Percentiles rank a stretch among this genome's conserved stretches.
Evolutionary conservation across 2,113 vertebrate species (phyloP).

Genomic region (Alectura lathami): DNA sequence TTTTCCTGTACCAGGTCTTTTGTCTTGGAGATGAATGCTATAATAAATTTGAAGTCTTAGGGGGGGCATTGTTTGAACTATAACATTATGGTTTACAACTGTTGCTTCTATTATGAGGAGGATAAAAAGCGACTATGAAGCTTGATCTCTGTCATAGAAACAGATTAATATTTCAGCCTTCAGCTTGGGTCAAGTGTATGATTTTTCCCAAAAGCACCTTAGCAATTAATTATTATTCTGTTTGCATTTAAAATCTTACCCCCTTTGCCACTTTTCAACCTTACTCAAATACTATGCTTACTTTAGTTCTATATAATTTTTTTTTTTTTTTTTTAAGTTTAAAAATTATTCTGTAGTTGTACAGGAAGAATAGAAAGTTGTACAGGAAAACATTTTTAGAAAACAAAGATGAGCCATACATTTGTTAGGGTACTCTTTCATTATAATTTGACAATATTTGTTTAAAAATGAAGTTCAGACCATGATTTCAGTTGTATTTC

Average conservation of each 20-base stretch:
- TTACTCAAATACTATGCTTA: conserved; percentile 42
- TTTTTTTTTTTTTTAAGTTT: too few species aligned
- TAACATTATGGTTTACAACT: conserved; percentile 88
- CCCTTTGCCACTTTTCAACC: conserved; percentile 37
- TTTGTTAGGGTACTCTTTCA: background rate
- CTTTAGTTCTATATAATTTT: conserved; percentile 18
- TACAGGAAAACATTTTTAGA: background rate
- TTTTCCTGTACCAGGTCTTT: conserved; percentile 82
- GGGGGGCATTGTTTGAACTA: conserved; percentile 86
- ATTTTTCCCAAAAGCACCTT: conserved; percentile 81
- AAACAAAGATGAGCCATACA: background rate
- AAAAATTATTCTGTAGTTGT: background rate
- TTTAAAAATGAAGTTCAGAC: background rate
- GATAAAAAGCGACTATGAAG: conserved; percentile 80
- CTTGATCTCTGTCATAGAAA: conserved; percentile 83
- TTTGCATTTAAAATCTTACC: conserved; percentile 74
- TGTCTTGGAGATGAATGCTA: conserved; percentile 88
- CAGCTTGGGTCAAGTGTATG: conserved; percentile 82
- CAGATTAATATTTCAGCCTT: conserved; percentile 84
- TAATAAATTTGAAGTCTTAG: conserved; percentile 88
- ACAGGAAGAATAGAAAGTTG: too few species aligned
- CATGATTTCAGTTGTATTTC: conserved; percentile 9
- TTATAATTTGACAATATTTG: background rate
- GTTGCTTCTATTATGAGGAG: conserved; percentile 84
- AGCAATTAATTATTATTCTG: conserved; percentile 81